Conservation (phyloP, 1,140 invertebrate genomes). For the Acromyrmex charruanus region DNA sequence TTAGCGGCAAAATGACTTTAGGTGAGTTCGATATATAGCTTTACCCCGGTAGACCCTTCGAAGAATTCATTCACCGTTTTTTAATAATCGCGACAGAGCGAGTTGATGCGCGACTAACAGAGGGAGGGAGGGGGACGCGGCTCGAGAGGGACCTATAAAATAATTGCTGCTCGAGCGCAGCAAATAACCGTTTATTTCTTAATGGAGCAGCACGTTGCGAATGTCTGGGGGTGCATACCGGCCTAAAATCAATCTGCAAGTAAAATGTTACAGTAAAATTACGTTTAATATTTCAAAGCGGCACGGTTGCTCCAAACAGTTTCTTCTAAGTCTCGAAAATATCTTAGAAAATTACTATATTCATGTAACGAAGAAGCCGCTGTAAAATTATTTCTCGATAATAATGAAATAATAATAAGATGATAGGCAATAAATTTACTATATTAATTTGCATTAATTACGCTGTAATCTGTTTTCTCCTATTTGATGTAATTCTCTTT, state of each 20-base stretch:
- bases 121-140: neutral
- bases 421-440: no score
- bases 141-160: conserved; percentile 56
- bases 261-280: conserved; percentile 35
- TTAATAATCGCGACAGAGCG: conserved; percentile 68
- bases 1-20: conserved; percentile 98
- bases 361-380: neutral
- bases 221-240: conserved; percentile 18
- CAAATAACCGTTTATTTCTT: conserved; percentile 68
- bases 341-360: neutral
- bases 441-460: neutral
- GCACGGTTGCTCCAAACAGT: neutral
- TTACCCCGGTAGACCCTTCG: conserved; percentile 53
- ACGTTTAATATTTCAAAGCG: neutral
- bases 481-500: neutral
- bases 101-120: conserved; percentile 14
- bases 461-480: neutral
- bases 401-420: neutral
- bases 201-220: conserved; percentile 58
- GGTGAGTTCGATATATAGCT: conserved; percentile 88
- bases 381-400: neutral
- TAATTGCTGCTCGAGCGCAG: conserved; percentile 70
- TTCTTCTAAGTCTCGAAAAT: neutral
- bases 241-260: conserved; percentile 22
- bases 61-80: conserved; percentile 67